phyloP scores from a whole-genome alignment of 2,113 vertebrate species.

The Motacilla alba region DNA sequence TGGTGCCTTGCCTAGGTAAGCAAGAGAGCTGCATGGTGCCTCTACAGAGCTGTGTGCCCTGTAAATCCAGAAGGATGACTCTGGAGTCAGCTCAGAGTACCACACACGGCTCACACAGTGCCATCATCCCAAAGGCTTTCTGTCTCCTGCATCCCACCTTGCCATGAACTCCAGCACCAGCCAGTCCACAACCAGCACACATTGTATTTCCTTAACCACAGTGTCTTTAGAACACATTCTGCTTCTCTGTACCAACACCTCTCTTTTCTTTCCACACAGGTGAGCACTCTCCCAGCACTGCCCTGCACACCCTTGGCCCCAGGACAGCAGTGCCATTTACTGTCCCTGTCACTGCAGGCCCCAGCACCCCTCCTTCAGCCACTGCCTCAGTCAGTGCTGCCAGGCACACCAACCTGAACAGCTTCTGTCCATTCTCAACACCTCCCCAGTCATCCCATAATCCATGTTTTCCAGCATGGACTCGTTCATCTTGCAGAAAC shows the following conservation, averaged over 20 bases:
- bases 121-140: neutral
- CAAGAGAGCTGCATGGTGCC: neutral
- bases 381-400: neutral
- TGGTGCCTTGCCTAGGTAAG: neutral
- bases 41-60: neutral
- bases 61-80: neutral
- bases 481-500: rapidly evolving
- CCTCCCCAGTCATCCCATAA: too few species aligned
- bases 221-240: neutral
- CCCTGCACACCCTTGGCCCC: rapidly evolving
- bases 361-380: neutral
- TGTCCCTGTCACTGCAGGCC: neutral
- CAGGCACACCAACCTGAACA: neutral
- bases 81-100: neutral
- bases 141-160: neutral
- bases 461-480: neutral
- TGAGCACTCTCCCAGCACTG: neutral
- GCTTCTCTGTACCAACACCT: neutral
- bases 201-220: rapidly evolving
- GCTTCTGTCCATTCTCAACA: neutral
- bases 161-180: neutral
- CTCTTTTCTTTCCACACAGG: neutral
- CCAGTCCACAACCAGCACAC: neutral
- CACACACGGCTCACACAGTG: rapidly evolving
- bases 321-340: neutral